Evolutionary conservation across 2,797 vertebrate genomes (phyloP).

Genomic region (Characodon lateralis): DNA sequence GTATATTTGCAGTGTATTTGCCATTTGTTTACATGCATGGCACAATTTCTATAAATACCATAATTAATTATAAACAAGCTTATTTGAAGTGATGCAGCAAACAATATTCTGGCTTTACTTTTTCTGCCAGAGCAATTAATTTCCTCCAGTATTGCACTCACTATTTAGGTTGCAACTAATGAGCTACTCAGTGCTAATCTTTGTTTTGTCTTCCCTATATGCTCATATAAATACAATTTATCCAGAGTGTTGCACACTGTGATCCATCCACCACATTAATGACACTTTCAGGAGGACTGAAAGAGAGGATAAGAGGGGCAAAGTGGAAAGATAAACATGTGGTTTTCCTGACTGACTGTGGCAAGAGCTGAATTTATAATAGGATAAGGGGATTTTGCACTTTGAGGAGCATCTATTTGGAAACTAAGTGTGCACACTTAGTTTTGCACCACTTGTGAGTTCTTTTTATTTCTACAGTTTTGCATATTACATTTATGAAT

Average conservation of each 20-base stretch:
- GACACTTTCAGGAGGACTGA: conserved; percentile 37
- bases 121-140: conserved; percentile 23
- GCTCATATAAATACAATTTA: conserved; percentile 35
- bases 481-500: conserved; percentile 66
- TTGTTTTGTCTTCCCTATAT: conserved; percentile 29
- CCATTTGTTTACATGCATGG: neutral
- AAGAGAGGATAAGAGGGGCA: conserved; percentile 16
- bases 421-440: conserved; percentile 24
- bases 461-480: conserved; percentile 60
- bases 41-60: conserved; percentile 9
- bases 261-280: conserved; percentile 30
- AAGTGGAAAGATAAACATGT: conserved; percentile 33
- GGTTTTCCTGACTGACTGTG: conserved; percentile 50
- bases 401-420: conserved; percentile 33
- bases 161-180: conserved; percentile 34
- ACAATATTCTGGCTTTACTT: conserved; percentile 8
- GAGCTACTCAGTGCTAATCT: conserved; percentile 31
- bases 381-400: conserved; percentile 33
- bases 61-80: conserved; percentile 8
- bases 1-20: neutral
- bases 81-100: neutral
- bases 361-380: conserved; percentile 26
- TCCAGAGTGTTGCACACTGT: conserved; percentile 15
- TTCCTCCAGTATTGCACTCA: conserved; percentile 7
- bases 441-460: conserved; percentile 24